Evolutionary conservation across 2,797 vertebrate genomes (phyloP).

Genomic region (Ceryle rudis): DNA sequence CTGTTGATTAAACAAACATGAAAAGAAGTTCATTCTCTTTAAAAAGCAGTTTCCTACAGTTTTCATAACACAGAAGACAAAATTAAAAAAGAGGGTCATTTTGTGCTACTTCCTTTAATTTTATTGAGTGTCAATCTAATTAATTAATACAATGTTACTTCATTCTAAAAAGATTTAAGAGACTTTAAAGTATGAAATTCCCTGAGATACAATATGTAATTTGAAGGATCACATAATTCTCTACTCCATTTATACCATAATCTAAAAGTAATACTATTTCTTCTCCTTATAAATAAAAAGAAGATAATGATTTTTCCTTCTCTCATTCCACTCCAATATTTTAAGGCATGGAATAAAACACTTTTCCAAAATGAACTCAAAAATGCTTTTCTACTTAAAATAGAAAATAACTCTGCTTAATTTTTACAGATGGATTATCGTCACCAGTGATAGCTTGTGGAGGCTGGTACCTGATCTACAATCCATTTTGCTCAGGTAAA

Average conservation of each 20-base stretch:
- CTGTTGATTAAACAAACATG: neutral
- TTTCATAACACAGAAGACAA: neutral
- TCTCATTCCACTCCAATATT: neutral
- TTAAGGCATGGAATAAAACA: conserved; percentile 5
- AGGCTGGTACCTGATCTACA: neutral
- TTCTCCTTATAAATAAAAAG: neutral
- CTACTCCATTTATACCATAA: neutral
- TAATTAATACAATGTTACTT: conserved; percentile 15
- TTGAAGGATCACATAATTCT: neutral
- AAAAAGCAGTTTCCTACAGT: neutral
- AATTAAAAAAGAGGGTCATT: neutral
- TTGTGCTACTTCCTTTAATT: conserved; percentile 3
- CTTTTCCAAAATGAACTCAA: neutral
- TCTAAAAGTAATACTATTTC: neutral
- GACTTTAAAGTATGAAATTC: conserved; percentile 46
- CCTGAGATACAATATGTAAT: conserved; percentile 65
- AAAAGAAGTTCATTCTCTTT: neutral
- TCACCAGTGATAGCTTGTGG: neutral
- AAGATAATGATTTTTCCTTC: neutral
- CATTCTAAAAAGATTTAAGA: neutral
- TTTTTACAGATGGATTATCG: neutral
- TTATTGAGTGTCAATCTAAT: conserved; percentile 40
- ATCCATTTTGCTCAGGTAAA: neutral
- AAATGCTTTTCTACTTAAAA: neutral
- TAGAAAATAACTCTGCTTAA: neutral